Percentiles rank a stretch among this genome's conserved stretches.
Conservation (phyloP, 2,888 invertebrate species). For the Smittia aterrima region DNA sequence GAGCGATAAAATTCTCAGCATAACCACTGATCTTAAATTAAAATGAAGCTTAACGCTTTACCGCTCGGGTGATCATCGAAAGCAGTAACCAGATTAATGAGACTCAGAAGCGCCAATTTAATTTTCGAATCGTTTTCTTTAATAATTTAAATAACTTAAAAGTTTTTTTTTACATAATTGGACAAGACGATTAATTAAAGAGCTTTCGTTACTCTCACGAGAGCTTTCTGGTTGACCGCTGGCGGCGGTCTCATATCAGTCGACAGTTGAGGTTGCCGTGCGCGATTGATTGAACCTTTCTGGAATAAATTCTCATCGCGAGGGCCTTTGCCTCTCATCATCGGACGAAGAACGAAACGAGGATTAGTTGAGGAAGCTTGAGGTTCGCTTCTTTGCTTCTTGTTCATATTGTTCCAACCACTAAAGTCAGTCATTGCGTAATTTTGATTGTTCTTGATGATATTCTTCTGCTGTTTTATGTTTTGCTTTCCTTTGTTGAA, state of each 20-base stretch:
- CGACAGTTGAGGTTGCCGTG: not conserved
- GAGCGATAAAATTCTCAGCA: too few species aligned
- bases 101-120: not conserved
- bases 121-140: not conserved
- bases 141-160: constrained; percentile 32
- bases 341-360: not conserved
- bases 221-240: not conserved
- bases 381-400: constrained; percentile 22
- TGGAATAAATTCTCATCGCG: not conserved
- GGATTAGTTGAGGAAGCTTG: not conserved
- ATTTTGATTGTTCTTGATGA: not conserved
- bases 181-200: not conserved
- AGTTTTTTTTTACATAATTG: not conserved
- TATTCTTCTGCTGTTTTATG: not conserved
- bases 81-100: not conserved
- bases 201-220: not conserved
- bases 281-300: not conserved
- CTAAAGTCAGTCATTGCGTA: constrained; percentile 15
- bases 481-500: not conserved
- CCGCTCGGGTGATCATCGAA: not conserved
- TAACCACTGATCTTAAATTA: not conserved
- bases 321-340: constrained; percentile 9
- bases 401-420: constrained; percentile 16
- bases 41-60: not conserved
- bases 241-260: constrained; percentile 28